Conservation (phyloP, 2,797 vertebrate species). For the Falco berigora region DNA sequence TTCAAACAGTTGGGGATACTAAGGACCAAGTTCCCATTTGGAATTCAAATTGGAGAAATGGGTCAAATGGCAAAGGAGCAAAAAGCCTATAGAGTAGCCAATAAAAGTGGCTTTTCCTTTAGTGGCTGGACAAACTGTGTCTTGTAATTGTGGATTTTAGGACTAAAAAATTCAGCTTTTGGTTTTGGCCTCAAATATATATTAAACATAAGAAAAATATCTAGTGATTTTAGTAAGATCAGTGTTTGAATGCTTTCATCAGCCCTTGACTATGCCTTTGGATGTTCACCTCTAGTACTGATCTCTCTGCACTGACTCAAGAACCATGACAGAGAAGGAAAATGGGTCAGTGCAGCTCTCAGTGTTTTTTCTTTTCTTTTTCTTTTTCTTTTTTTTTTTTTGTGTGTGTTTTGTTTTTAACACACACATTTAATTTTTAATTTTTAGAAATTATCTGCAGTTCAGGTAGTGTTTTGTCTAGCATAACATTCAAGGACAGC, state of each 20-base stretch:
- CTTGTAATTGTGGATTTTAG: neutral
- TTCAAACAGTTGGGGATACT: neutral
- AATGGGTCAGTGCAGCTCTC: neutral
- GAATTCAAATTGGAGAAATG: neutral
- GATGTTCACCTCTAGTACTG: neutral
- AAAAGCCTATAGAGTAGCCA: neutral
- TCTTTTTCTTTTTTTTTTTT: no score
- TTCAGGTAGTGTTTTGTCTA: neutral
- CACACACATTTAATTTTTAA: neutral
- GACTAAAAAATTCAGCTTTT: neutral
- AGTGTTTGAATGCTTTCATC: neutral
- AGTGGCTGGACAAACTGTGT: neutral
- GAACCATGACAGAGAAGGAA: neutral
- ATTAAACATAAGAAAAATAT: neutral
- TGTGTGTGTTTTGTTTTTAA: neutral
- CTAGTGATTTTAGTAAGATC: neutral
- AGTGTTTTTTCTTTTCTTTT: neutral
- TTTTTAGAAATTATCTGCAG: neutral
- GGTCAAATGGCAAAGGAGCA: neutral
- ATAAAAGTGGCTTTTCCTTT: neutral
- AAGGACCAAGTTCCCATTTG: neutral
- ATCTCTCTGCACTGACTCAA: neutral
- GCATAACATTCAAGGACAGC: neutral
- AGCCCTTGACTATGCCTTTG: neutral
- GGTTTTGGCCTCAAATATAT: neutral